Base-by-base conservation (phyloP, 2,888 invertebrate genomes). In the Argyra leucocephala region DNA sequence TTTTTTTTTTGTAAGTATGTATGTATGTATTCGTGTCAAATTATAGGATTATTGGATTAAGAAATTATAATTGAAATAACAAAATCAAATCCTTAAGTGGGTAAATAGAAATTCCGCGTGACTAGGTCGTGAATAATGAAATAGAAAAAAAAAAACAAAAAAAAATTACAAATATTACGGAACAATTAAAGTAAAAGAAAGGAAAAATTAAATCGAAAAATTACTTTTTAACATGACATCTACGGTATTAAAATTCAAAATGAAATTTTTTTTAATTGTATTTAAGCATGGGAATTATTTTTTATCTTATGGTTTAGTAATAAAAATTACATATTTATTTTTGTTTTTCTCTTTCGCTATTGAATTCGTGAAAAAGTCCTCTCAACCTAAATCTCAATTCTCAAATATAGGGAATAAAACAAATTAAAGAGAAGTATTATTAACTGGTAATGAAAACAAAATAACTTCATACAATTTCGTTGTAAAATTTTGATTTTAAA, bases 11-110 rank as follows among this genome's bases (percentile, higher is more conserved):
- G 10, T 10, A 31, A 5, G 10, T 31, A 10, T 48, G 2, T n/a
- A 48, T 9, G 48, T n/a, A 48, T 48, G 48, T 48, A 48, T 48
- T 5, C 15, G 9, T 48, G 18, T n/a, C 18, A 18, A 6, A 18
- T 5, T 37, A 37, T 37, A 37, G 37, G 12, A 37, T 37, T 37
- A 37, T 18, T 15, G 48, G 48, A 48, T 48, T 48, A 31, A 31
- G 12, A 3, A 31, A 31, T 10, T 12, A 48, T 48, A 18, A 48
- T 48, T 18, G 18, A 48, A 48, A 48, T 15, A 18, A 5, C 18
- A 48, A 48, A 48, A 48, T 48, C 48, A 48, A 48, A 48, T n/a
- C 48, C 48, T 48, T 48, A 48, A 48, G 48, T 48, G 48, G 48
- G 12, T 18, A 48, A 48, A 18, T 48, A 48, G 9, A 48, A 48